Percentiles rank a stretch among this genome's conserved stretches.
Evolutionary conservation across 2,797 vertebrate genomes (phyloP).

Genomic region (Sarcoramphus papa): DNA sequence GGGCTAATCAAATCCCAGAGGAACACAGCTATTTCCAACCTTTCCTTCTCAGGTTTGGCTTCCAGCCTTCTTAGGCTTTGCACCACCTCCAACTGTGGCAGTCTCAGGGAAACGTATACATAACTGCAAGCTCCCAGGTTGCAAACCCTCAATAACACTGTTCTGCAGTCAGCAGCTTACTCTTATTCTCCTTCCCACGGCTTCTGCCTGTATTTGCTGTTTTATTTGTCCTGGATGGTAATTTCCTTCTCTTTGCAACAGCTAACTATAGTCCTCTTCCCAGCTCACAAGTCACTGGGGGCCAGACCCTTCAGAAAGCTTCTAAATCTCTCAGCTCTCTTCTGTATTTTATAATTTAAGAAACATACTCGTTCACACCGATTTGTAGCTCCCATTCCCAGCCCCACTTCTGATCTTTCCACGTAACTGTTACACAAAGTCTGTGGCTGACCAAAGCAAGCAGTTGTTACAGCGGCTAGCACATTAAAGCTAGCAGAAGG

Average conservation of each 20-base stretch:
- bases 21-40: conserved; percentile 1
- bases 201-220: not conserved
- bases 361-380: rapidly evolving
- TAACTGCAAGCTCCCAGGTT: not conserved
- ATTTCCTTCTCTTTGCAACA: not conserved
- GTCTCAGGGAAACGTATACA: not conserved
- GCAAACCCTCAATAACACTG: not conserved
- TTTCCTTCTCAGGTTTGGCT: not conserved
- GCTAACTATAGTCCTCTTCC: not conserved
- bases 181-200: not conserved
- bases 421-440: not conserved
- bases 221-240: not conserved
- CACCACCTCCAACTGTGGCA: not conserved
- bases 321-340: not conserved
- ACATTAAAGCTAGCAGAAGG: not conserved
- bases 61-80: not conserved
- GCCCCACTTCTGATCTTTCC: not conserved
- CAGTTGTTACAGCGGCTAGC: not conserved
- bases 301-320: not conserved
- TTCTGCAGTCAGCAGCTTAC: not conserved
- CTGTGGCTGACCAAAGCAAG: not conserved
- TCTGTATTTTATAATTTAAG: not conserved
- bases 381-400: not conserved
- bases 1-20: not conserved
- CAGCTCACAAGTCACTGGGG: not conserved